phyloP scores from a whole-genome alignment of 2,797 vertebrate species.

The Anomalospiza imberbis region DNA sequence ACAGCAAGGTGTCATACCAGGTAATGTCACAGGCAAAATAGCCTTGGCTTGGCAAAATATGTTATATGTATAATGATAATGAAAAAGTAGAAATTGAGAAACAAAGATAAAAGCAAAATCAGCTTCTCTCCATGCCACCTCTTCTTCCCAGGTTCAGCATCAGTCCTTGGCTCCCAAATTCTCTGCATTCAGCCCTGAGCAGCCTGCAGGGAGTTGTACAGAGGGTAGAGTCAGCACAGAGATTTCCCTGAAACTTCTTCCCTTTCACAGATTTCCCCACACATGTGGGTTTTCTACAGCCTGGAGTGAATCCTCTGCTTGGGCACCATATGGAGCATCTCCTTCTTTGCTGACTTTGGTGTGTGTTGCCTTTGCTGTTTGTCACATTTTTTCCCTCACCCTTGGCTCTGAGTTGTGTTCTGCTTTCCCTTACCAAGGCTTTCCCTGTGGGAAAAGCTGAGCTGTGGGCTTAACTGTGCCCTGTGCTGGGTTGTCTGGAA shows the following conservation, averaged over 20 bases:
- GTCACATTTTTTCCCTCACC: background rate
- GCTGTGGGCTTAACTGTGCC: background rate
- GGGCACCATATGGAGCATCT: too few relatives aligned
- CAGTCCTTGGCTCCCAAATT: background rate
- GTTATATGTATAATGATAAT: too few relatives aligned
- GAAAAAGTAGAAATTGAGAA: background rate
- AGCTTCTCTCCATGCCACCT: rapidly evolving
- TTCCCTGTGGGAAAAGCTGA: background rate
- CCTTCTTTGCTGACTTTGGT: rapidly evolving
- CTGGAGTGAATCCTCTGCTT: background rate
- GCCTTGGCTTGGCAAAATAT: background rate
- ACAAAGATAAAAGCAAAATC: background rate
- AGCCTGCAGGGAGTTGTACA: background rate
- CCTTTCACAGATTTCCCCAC: rapidly evolving
- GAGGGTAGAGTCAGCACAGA: background rate
- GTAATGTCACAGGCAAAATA: background rate
- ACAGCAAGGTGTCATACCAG: background rate
- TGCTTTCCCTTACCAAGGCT: background rate
- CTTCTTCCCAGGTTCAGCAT: background rate
- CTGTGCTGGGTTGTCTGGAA: background rate
- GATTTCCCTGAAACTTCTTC: background rate
- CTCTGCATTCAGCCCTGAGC: background rate
- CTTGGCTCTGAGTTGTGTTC: rapidly evolving
- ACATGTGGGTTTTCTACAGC: background rate
- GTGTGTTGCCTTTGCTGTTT: background rate